Evolutionary conservation across 2,797 vertebrate genomes (phyloP), one percentile per base, ranked within the genome.

Genomic region (Cynopterus sphinx): DNA sequence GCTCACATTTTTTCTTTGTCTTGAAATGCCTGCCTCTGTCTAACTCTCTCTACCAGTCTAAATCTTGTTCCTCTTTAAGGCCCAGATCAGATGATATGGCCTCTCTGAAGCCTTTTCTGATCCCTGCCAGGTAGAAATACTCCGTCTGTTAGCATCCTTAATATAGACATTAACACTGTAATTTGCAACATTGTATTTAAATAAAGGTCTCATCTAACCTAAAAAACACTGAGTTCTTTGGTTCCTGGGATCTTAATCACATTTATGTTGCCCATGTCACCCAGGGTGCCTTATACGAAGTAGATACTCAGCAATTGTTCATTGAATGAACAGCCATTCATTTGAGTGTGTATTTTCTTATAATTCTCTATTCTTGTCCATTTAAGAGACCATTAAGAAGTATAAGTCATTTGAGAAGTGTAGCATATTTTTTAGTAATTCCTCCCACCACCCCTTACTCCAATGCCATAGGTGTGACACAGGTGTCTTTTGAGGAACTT

Each of bases 401-500:
- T 81, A 22, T 71, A 51, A 71, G 71, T 86, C 33, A 51, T 75
- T 95, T 63, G 59, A 81, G 43, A 93, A 67, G 6, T 31, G 0
- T 21, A 55, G 6, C 12, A 1, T 83, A 36, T 63, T 79, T 78
- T 59, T 74, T 16, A 70, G 39, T 74, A 63, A 55, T 39, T 17
- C 78, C 26, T 12, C 19, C 16, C n/a, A 53, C 78, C 24, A 6
- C 19, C 16, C 36, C 57, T 84, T 81, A 33, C 6, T 85, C 4
- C n/a, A 39, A 15, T 65, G 28, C 17, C 87, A 24, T 91, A 68
- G 51, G 24, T 83, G 6, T 70, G 71, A 84, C 46, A 95, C 75
- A 91, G 87, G 75, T 77, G n/a, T 79, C 88, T 96, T 95, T 90
- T 94, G 94, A 88, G 77, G 22, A 88, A 90, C 46, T 82, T 55